A percentile compares a stretch with the other conserved stretches of the same genome.
Conservation (phyloP, 2,113 vertebrate genomes). For the Forbesichthys agassizii region DNA sequence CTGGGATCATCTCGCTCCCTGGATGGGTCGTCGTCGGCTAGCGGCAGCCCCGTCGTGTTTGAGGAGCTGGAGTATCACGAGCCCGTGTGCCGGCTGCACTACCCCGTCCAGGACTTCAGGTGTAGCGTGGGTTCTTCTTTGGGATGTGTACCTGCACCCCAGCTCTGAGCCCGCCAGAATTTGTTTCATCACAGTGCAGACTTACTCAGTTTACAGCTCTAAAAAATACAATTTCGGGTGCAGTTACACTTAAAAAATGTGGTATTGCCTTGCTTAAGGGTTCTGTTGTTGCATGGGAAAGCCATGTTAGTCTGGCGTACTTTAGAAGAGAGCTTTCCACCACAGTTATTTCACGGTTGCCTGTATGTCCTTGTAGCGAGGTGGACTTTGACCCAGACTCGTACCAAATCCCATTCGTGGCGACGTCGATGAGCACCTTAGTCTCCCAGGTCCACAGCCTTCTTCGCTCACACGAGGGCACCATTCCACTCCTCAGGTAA, state of each 20-base stretch:
- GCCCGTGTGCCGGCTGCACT: constrained; percentile 90
- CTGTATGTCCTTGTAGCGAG: constrained; percentile 74
- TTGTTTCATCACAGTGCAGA: too few relatives aligned
- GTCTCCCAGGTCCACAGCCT: constrained; percentile 92
- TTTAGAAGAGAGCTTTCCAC: neutral
- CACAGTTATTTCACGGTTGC: constrained; percentile 1
- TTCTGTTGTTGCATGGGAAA: too few relatives aligned
- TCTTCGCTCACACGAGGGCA: constrained; percentile 93
- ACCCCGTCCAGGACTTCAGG: constrained; percentile 85
- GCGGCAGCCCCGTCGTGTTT: constrained; percentile 92
- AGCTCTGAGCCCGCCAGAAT: too few relatives aligned
- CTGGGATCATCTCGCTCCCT: constrained; percentile 91
- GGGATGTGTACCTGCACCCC: too few relatives aligned
- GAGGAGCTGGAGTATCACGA: constrained; percentile 97
- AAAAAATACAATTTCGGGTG: too few relatives aligned
- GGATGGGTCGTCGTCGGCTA: constrained; percentile 86
- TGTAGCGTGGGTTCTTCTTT: constrained; percentile 40
- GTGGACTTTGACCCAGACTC: constrained; percentile 95
- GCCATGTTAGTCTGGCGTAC: too few relatives aligned
- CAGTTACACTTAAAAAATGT: too few relatives aligned
- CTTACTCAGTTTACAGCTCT: too few relatives aligned
- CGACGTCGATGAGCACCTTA: constrained; percentile 88
- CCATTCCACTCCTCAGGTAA: constrained; percentile 93
- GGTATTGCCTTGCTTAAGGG: too few relatives aligned
- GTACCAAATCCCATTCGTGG: constrained; percentile 91